These are phyloP conservation scores for Leguminivora glycinivorella DNA, from an alignment of 1,140 invertebrate genomes.

Conservation along the genomic window DNA sequence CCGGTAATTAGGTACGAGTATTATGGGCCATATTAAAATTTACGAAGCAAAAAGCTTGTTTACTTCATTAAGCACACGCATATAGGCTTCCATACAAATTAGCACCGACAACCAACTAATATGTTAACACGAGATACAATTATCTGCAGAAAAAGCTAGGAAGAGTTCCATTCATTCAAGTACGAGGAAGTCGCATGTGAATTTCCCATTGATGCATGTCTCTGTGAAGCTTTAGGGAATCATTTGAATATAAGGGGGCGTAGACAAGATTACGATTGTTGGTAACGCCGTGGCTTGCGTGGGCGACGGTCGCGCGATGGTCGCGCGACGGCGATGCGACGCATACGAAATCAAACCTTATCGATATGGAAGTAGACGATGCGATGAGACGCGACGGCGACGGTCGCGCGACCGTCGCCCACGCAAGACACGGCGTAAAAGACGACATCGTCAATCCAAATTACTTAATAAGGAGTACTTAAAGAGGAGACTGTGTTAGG, in stretches of 20 bases:
- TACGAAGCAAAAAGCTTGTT: not conserved
- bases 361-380: no score
- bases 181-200: conserved; percentile 8
- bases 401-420: no score
- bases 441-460: no score
- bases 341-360: no score
- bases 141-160: conserved; percentile 18
- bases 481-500: no score
- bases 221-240: conserved; percentile 1
- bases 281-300: no score
- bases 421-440: no score
- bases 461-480: no score
- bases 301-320: no score
- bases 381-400: no score
- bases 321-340: no score
- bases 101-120: conserved; percentile 1
- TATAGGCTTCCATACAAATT: conserved; percentile 12
- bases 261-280: no score
- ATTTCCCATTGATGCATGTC: not conserved
- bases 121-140: conserved; percentile 26
- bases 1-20: not conserved
- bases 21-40: not conserved
- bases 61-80: conserved; percentile 11
- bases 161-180: conserved; percentile 6
- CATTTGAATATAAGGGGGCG: not conserved